These are phyloP conservation scores for Zenarchopterus dispar DNA, from an alignment of 2,797 vertebrate genomes.

Conservation along the genomic window DNA sequence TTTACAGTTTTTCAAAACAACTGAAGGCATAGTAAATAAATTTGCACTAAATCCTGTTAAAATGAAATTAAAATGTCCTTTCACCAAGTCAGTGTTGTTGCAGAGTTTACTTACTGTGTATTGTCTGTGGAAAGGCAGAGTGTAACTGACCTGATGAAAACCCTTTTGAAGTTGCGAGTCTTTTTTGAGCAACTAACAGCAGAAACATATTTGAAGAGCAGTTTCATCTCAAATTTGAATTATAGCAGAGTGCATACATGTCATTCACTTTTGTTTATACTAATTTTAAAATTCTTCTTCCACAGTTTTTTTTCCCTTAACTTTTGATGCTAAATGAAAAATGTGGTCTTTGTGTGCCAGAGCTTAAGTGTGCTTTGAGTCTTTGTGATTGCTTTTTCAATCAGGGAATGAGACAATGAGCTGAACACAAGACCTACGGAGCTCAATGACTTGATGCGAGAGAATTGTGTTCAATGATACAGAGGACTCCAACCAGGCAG, in stretches of 20 bases:
- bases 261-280: not conserved
- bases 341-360: too few species aligned
- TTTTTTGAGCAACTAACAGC: slow-evolving; percentile 1
- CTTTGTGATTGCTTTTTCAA: slow-evolving; percentile 6
- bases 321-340: too few species aligned
- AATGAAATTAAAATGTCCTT: too few species aligned
- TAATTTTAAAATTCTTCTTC: not conserved
- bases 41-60: too few species aligned
- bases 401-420: not conserved
- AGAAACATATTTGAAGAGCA: not conserved
- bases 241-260: not conserved
- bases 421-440: not conserved
- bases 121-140: too few species aligned
- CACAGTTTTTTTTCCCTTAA: too few species aligned
- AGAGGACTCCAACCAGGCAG: not conserved
- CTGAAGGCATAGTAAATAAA: too few species aligned
- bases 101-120: too few species aligned
- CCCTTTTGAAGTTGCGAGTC: not conserved
- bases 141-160: not conserved
- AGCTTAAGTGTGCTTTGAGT: not conserved
- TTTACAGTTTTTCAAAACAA: not conserved
- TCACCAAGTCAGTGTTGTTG: too few species aligned
- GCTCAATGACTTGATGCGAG: slow-evolving; percentile 4
- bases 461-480: slow-evolving; percentile 22
- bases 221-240: not conserved